Evolutionary conservation across 2,888 invertebrate species (phyloP), one percentile per base, ranked within the genome.

Genomic region (Cheilosia soror): DNA sequence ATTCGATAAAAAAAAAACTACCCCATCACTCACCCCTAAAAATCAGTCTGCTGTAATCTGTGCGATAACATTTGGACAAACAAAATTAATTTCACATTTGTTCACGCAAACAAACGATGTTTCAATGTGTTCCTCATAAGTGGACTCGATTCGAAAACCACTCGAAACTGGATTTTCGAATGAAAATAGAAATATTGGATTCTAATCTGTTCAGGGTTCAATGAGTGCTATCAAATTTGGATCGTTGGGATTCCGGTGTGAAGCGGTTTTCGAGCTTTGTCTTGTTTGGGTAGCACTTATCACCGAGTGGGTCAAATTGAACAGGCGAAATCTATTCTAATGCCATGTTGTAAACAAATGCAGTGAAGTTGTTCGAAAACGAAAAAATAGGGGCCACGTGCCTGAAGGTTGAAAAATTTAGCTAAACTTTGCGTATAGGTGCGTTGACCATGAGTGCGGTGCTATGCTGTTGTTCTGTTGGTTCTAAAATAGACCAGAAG

Each of bases 151-250:
- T 51, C n/a, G 7, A 29, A 29, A 66, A 68, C 42, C 40, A 29
- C 55, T 29, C 29, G 11, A 20, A 68, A 55, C 66, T 15, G 15
- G 66, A 55, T 68, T 27, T 2, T 20, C 9, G 13, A 51, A 31
- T 29, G 15, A 42, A 72, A 80, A 68, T 62, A 57, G 62, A 75
- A 80, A 68, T 49, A 77, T 33, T 78, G 65, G 27, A 73, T 66
- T 65, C 80, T 80, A 68, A 87, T 82, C 80, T 60, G 66, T 68
- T 42, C 31, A 40, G 44, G 55, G 85, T 83, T 78, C 85, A 76
- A 66, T 66, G 68, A 72, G 82, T 87, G 76, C 87, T 82, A 88
- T 88, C 87, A 79, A 84, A 84, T 76, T 53, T 84, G 68, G 87
- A 82, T 75, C 83, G 73, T 60, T 68, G 44, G 3, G 51, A 51